Evolutionary conservation across 1,140 invertebrate genomes (phyloP).

Genomic region (Pollicipes pollicipes): DNA sequence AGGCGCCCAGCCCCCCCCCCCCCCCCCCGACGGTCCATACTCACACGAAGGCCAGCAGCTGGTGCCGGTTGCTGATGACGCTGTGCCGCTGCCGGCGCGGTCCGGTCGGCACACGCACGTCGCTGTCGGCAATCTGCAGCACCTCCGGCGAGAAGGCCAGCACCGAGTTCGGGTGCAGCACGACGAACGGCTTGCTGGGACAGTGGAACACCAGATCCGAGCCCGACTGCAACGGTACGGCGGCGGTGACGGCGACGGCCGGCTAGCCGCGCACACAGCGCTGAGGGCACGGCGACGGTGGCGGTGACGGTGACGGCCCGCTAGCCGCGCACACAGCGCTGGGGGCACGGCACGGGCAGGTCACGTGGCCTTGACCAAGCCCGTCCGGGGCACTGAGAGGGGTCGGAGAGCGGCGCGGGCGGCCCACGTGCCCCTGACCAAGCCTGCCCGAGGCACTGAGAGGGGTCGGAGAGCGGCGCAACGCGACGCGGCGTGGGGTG

Average conservation of each 20-base stretch:
- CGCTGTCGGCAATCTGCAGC: constrained; percentile 54
- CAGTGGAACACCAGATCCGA: constrained; percentile 88
- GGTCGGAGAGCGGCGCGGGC: too few species aligned
- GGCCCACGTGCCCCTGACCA: too few species aligned
- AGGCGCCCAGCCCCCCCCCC: too few species aligned
- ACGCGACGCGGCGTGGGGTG: too few species aligned
- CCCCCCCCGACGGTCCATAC: too few species aligned
- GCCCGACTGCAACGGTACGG: constrained; percentile 41
- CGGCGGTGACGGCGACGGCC: too few species aligned
- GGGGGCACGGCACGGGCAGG: too few species aligned
- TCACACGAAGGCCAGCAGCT: constrained; percentile 70
- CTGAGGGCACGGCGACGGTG: neutral
- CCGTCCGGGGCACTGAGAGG: too few species aligned
- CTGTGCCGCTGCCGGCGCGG: constrained; percentile 20
- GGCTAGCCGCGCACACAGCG: neutral
- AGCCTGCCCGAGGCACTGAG: too few species aligned
- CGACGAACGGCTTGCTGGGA: constrained; percentile 62
- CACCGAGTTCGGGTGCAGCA: constrained; percentile 73
- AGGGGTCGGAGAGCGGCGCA: too few species aligned
- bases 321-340: neutral
- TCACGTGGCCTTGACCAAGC: too few species aligned
- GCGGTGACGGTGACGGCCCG: too few species aligned
- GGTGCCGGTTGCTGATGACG: constrained; percentile 63
- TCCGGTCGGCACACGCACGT: constrained; percentile 42
- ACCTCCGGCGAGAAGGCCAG: constrained; percentile 66